A percentile compares a stretch with the other conserved stretches of the same genome.
Conservation (phyloP, 2,113 vertebrate genomes). For the Pyxicephalus adspersus region DNA sequence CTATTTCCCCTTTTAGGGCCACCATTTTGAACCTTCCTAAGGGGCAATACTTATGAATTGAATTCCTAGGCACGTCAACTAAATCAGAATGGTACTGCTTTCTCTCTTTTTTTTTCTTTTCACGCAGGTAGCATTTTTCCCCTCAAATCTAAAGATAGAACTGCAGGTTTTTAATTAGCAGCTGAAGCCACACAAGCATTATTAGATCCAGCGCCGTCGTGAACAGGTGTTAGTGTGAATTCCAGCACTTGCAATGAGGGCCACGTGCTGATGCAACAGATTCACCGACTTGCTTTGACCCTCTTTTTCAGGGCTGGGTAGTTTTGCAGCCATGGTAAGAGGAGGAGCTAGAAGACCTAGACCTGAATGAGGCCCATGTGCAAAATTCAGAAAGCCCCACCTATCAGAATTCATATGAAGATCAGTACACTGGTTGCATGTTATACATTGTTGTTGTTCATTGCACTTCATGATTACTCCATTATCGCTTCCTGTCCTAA, state of each 20-base stretch:
- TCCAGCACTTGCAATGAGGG: conserved; percentile 16
- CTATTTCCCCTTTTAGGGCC: neutral
- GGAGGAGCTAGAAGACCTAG: neutral
- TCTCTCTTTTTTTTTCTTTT: neutral
- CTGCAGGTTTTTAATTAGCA: conserved; percentile 52
- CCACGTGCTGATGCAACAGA: conserved; percentile 34
- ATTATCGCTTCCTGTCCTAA: no score
- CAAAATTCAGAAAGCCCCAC: no score
- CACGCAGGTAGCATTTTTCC: conserved; percentile 16
- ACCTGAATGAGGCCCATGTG: no score
- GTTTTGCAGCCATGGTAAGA: no score
- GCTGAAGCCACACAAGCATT: conserved; percentile 43
- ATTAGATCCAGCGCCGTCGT: conserved; percentile 26
- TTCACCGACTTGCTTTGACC: neutral
- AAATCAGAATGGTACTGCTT: neutral
- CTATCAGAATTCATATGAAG: no score
- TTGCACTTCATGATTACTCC: no score
- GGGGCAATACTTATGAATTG: no score
- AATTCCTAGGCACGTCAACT: no score
- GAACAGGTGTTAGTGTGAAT: conserved; percentile 51
- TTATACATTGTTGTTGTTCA: no score
- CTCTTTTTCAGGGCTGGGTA: no score
- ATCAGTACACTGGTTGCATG: no score
- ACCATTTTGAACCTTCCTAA: no score
- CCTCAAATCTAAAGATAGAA: conserved; percentile 46